A percentile compares a stretch with the other conserved stretches of the same genome.
Conservation (phyloP, 2,888 invertebrate species). For the Scaptomyza tumidula region DNA sequence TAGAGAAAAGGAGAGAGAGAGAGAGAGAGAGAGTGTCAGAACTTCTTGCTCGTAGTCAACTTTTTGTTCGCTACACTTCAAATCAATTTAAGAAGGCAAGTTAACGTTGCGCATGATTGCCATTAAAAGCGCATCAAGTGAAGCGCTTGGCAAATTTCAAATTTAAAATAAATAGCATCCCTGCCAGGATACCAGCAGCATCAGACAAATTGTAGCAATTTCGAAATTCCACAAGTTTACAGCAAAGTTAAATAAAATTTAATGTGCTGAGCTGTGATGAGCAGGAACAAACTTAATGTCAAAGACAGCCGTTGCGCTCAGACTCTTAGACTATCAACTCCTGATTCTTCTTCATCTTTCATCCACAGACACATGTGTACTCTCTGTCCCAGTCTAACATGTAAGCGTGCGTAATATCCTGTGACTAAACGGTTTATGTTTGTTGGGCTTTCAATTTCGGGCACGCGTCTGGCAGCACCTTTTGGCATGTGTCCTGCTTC, state of each 20-base stretch:
- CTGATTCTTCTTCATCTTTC: conserved; percentile 18
- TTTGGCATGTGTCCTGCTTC: conserved; percentile 33
- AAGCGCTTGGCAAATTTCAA: conserved; percentile 28
- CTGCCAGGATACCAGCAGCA: conserved; percentile 13
- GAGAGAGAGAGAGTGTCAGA: background rate
- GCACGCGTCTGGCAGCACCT: conserved; percentile 68
- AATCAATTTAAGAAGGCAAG: conserved; percentile 57
- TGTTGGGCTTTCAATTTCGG: conserved; percentile 83
- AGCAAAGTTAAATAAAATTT: conserved; percentile 74
- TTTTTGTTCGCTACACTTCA: conserved; percentile 16
- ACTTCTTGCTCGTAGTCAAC: no score
- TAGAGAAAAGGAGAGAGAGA: background rate
- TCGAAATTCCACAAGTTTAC: conserved; percentile 77
- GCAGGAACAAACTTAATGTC: conserved; percentile 54
- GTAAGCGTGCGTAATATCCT: conserved; percentile 84
- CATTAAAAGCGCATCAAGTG: conserved; percentile 44
- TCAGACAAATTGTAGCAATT: conserved; percentile 79
- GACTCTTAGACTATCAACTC: conserved; percentile 4
- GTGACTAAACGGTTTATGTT: conserved; percentile 85
- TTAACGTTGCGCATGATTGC: conserved; percentile 73
- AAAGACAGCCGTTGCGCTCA: conserved; percentile 50
- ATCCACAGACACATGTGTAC: background rate
- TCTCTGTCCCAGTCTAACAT: conserved; percentile 55
- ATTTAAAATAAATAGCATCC: conserved; percentile 22
- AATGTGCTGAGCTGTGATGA: conserved; percentile 52